Conservation (phyloP, 1,140 invertebrate species). For the Psilanteris sp. region DNA sequence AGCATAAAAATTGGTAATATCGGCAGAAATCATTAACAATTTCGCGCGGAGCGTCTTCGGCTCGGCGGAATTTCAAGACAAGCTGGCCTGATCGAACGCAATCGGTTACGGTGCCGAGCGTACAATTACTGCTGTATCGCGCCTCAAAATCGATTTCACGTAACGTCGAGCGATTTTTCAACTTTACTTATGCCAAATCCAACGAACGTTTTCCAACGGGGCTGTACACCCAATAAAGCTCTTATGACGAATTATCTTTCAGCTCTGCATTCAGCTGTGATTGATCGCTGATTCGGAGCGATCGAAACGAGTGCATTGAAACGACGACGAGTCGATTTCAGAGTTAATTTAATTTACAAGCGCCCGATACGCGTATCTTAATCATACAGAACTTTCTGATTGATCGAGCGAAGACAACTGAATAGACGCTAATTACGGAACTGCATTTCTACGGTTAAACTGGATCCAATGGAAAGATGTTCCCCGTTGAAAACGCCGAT, state of each 20-base stretch:
- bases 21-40: conserved; percentile 6
- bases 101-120: conserved; percentile 17
- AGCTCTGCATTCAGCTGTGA: too few relatives aligned
- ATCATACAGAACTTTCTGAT: conserved; percentile 35
- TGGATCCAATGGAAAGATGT: conserved; percentile 24
- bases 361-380: conserved; percentile 18
- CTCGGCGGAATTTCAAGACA: conserved; percentile 4
- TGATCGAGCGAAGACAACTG: conserved; percentile 14
- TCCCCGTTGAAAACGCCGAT: conserved; percentile 10
- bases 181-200: neutral
- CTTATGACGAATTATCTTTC: too few relatives aligned
- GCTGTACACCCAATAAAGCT: too few relatives aligned
- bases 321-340: neutral
- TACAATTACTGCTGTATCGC: neutral
- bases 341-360: conserved; percentile 16
- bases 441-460: conserved; percentile 22
- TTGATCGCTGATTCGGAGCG: too few relatives aligned
- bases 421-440: conserved; percentile 44
- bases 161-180: conserved; percentile 2
- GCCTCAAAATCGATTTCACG: conserved; percentile 30
- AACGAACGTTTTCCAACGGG: too few relatives aligned
- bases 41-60: conserved; percentile 1
- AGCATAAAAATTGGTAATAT: conserved; percentile 30
- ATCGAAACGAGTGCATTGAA: neutral
- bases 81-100: conserved; percentile 14